These are phyloP conservation scores for Spinus pinus DNA, from an alignment of 2,797 vertebrate genomes.

Conservation along the genomic window DNA sequence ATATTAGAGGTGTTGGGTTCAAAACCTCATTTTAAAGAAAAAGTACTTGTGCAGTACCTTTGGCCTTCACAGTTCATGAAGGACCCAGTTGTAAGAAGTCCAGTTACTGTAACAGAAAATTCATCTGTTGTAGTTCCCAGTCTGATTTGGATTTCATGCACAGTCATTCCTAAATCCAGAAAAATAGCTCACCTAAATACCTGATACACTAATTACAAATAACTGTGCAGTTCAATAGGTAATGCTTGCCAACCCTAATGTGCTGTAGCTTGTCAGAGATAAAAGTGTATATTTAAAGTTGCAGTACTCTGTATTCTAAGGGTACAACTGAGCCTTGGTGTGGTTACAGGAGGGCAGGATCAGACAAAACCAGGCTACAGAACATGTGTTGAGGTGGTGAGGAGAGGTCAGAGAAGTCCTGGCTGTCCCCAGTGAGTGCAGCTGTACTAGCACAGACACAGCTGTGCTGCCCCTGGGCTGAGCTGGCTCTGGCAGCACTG, in stretches of 20 bases:
- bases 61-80: background rate
- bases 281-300: background rate
- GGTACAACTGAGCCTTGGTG: background rate
- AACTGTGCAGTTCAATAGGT: background rate
- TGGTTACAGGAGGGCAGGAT: background rate
- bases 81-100: background rate
- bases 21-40: background rate
- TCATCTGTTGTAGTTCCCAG: background rate
- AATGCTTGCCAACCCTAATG: background rate
- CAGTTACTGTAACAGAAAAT: background rate
- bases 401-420: background rate
- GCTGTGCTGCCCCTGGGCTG: background rate
- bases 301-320: background rate
- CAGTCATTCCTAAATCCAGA: background rate
- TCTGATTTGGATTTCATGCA: background rate
- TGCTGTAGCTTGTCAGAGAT: background rate
- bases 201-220: background rate
- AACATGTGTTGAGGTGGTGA: background rate
- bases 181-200: background rate
- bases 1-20: background rate
- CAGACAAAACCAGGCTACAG: background rate
- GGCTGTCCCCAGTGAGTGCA: background rate
- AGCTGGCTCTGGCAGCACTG: fast-evolving
- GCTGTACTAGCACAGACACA: fast-evolving
- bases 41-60: background rate